Conservation (phyloP, 2,888 invertebrate species). For the Drosophila robusta region DNA sequence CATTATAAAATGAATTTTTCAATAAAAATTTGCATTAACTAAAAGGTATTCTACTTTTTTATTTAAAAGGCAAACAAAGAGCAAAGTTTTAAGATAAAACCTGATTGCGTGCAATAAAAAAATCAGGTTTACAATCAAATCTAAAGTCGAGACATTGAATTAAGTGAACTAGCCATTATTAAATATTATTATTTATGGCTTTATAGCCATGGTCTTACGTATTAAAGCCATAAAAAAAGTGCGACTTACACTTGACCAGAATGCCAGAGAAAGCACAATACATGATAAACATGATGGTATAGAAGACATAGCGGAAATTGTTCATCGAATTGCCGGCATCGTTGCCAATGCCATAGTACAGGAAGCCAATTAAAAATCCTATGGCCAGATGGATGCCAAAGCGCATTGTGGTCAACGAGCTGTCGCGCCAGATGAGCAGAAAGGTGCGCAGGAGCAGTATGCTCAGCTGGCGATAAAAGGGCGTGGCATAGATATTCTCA, state of each 20-base stretch:
- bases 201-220: not conserved
- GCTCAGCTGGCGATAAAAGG: constrained; percentile 87
- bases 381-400: constrained; percentile 92
- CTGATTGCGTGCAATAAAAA: too few relatives aligned
- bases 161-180: too few relatives aligned
- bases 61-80: too few relatives aligned
- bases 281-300: constrained; percentile 96
- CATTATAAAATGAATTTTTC: too few relatives aligned
- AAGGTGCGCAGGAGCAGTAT: constrained; percentile 88
- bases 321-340: constrained; percentile 93
- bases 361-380: constrained; percentile 92
- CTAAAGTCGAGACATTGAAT: too few relatives aligned
- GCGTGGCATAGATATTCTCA: constrained; percentile 86
- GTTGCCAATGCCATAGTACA: constrained; percentile 94
- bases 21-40: too few relatives aligned
- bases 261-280: constrained; percentile 97
- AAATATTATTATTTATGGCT: too few relatives aligned
- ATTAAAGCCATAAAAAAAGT: not conserved
- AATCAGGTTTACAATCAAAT: too few relatives aligned
- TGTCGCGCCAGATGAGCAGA: constrained; percentile 89
- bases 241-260: constrained; percentile 93
- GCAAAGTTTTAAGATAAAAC: too few relatives aligned
- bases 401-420: constrained; percentile 91
- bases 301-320: constrained; percentile 95
- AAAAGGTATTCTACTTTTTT: too few relatives aligned